A percentile compares a stretch with the other conserved stretches of the same genome.
Evolutionary conservation across 1,140 invertebrate species (phyloP).

Genomic region (Magallana ariakensis): DNA sequence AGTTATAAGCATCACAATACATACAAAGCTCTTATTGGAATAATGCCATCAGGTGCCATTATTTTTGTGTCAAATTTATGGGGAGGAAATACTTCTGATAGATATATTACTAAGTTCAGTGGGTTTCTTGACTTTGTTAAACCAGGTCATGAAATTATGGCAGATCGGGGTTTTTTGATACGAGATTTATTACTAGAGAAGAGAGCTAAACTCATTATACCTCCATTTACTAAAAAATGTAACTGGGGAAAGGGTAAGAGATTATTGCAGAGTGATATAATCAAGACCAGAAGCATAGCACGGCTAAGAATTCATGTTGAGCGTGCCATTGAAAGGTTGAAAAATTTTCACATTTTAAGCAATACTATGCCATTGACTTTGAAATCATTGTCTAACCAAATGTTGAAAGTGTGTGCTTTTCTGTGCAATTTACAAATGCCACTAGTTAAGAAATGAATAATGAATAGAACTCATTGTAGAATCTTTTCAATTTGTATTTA

Average conservation of each 20-base stretch:
- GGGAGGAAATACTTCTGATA: conserved; percentile 45
- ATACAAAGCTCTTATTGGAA: conserved; percentile 49
- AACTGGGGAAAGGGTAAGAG: not conserved
- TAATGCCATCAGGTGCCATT: conserved; percentile 44
- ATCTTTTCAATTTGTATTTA: too few relatives aligned
- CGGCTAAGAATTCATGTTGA: conserved; percentile 50
- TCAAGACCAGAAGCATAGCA: conserved; percentile 51
- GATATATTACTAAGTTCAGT: conserved; percentile 10
- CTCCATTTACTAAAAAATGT: conserved; percentile 43
- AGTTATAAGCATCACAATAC: conserved; percentile 47
- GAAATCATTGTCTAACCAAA: conserved; percentile 4
- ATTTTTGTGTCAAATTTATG: conserved; percentile 47
- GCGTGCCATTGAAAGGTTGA: conserved; percentile 37
- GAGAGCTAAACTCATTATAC: conserved; percentile 38
- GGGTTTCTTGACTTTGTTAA: conserved; percentile 42
- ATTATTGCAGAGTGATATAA: conserved; percentile 46
- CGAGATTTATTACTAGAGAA: conserved; percentile 39
- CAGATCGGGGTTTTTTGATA: conserved; percentile 49
- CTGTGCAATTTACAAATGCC: not conserved
- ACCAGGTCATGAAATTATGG: conserved; percentile 47
- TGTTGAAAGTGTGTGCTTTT: not conserved
- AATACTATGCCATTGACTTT: not conserved
- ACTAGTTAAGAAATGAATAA: conserved; percentile 20
- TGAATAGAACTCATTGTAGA: not conserved
- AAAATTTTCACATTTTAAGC: conserved; percentile 45